Percentiles rank a stretch among this genome's conserved stretches.
phyloP scores from a whole-genome alignment of 1,140 invertebrate species.

The Samia ricini region DNA sequence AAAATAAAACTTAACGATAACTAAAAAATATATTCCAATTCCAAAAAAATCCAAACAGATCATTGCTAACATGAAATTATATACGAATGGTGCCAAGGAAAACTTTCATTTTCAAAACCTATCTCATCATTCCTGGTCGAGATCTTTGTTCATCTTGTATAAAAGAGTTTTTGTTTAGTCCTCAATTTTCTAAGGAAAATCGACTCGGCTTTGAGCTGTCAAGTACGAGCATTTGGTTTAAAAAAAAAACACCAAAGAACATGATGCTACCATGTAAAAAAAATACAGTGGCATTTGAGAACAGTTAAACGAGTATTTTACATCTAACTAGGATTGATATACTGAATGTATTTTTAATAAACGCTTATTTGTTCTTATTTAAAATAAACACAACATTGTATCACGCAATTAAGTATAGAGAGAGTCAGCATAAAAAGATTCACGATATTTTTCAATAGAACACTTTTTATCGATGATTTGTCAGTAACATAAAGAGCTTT shows the following conservation, averaged over 20 bases:
- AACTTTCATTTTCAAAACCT: background rate
- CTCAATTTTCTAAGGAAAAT: background rate
- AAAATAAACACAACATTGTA: too few relatives aligned
- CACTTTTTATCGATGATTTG: too few relatives aligned
- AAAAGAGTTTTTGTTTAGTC: background rate
- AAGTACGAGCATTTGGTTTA: background rate
- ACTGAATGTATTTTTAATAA: too few relatives aligned
- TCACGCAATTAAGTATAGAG: too few relatives aligned
- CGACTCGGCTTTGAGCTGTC: background rate
- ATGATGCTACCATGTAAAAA: background rate
- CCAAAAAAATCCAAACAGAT: background rate
- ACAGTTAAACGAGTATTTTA: too few relatives aligned
- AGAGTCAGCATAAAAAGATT: too few relatives aligned
- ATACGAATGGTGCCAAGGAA: background rate
- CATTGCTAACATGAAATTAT: background rate
- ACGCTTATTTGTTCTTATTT: too few relatives aligned
- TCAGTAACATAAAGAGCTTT: too few relatives aligned
- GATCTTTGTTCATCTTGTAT: background rate
- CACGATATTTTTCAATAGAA: too few relatives aligned
- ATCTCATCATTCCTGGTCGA: background rate
- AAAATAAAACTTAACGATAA: too few relatives aligned
- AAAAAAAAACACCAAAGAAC: background rate
- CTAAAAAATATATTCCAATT: too few relatives aligned
- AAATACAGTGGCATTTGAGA: background rate
- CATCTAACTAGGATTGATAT: too few relatives aligned